Evolutionary conservation across 2,888 invertebrate genomes (phyloP).

Genomic region (Euplagia quadripunctaria): DNA sequence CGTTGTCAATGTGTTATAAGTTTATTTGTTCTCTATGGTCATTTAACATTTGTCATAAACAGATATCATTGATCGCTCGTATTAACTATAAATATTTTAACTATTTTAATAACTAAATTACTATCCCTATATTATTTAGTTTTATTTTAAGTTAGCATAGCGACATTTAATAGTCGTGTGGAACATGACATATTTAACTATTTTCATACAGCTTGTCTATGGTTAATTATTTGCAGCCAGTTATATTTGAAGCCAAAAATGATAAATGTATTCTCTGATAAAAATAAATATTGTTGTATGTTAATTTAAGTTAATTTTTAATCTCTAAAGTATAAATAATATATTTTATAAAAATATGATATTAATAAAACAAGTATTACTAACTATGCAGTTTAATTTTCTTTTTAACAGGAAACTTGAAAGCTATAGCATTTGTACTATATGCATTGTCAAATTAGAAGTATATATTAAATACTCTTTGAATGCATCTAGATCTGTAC

Average conservation of each 20-base stretch:
- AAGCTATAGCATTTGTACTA: slow-evolving; percentile 45
- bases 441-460: slow-evolving; percentile 77
- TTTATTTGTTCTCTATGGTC: too few relatives aligned
- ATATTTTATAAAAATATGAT: slow-evolving; percentile 30
- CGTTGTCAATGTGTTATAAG: too few relatives aligned
- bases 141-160: slow-evolving; percentile 22
- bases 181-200: slow-evolving; percentile 57
- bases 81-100: background rate
- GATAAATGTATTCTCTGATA: slow-evolving; percentile 36
- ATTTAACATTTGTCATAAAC: too few relatives aligned
- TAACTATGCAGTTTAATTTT: slow-evolving; percentile 44
- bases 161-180: slow-evolving; percentile 55
- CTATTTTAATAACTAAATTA: slow-evolving; percentile 7
- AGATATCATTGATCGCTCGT: too few relatives aligned
- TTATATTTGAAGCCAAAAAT: slow-evolving; percentile 51
- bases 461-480: slow-evolving; percentile 81
- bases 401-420: slow-evolving; percentile 27
- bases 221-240: slow-evolving; percentile 43
- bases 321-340: slow-evolving; percentile 25
- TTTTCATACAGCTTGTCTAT: slow-evolving; percentile 20
- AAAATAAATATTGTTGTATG: slow-evolving; percentile 33
- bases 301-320: slow-evolving; percentile 25
- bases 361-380: slow-evolving; percentile 49
- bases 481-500: slow-evolving; percentile 68
- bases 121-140: slow-evolving; percentile 26